These are phyloP conservation scores for Apantesis nais DNA, from an alignment of 2,888 invertebrate genomes.

Conservation along the genomic window DNA sequence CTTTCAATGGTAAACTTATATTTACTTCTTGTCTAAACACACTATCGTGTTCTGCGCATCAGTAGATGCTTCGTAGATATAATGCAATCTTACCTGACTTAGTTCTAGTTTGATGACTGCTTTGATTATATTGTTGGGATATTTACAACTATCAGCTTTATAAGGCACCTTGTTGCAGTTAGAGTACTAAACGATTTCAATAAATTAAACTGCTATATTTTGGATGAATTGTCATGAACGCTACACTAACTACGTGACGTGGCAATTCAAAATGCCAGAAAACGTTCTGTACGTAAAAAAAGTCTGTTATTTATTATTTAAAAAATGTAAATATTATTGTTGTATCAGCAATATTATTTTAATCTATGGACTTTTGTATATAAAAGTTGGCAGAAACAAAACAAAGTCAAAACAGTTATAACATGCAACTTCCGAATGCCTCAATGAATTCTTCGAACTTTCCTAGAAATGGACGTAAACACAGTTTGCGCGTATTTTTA, in stretches of 20 bases:
- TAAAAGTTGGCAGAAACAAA: slow-evolving; percentile 5
- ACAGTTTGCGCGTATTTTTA: slow-evolving; percentile 62
- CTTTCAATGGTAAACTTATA: not conserved
- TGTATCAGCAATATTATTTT: no score
- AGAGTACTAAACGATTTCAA: not conserved
- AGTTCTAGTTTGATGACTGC: not conserved
- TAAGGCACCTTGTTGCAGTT: not conserved
- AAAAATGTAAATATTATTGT: not conserved
- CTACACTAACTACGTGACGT: not conserved
- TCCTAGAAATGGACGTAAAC: slow-evolving; percentile 46
- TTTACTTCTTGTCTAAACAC: not conserved
- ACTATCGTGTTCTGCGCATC: not conserved
- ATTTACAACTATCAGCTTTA: not conserved
- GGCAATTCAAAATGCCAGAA: no score
- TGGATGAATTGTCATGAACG: not conserved
- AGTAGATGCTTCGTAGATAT: not conserved
- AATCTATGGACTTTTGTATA: no score
- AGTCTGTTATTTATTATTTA: not conserved
- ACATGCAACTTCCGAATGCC: slow-evolving; percentile 16
- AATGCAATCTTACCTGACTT: not conserved
- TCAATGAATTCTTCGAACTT: slow-evolving; percentile 35
- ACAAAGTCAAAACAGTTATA: slow-evolving; percentile 17
- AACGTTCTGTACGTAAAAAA: not conserved
- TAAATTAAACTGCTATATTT: no score
- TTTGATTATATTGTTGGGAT: not conserved